Evolutionary conservation across 2,888 invertebrate species (phyloP), one percentile per base, ranked within the genome.

Genomic region (Eretmocerus hayati): DNA sequence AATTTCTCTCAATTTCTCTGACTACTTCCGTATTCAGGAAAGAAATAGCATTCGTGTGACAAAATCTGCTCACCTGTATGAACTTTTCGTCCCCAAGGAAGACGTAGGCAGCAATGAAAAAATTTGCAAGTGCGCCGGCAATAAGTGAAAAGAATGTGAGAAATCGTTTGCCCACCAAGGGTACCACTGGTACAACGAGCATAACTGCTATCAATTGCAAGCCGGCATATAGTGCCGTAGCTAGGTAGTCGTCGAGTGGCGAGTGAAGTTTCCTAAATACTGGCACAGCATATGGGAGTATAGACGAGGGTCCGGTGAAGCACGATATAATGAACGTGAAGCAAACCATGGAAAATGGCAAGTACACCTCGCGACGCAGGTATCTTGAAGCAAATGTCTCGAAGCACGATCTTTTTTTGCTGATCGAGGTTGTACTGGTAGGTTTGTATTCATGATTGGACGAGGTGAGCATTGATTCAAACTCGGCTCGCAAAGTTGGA

Each of bases 221-320:
- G 4, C 39, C 35, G 11, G 23, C n/a, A 11, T 42, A 13, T 5
- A 50, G 16, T 11, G 46, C 42, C 3, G 51, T 40, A 2, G 43
- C 40, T 2, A 40, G 39, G 42, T 43, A 43, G 5, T 39, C 32
- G 30, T 47, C 23, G 2, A 51, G 23, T 2, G 47, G 51, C n/a
- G 49, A 42, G 8, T 46, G 4, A 2, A 50, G 21, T 11, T 39
- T 16, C 15, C 18, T 15, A 16, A 51, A 51, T 3, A 47, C 5
- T 2, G 20, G 9, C 3, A 51, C 23, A 2, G 47, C 46, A 15
- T 21, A 51, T 8, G 23, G 35, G 4, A 42, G 15, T 4, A 51
- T 35, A 1, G 40, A 15, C 4, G 23, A 26, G 9, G 19, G 23
- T 11, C 51, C 51, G 31, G 40, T 41, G 20, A 51, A 47, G 20